phyloP scores from a whole-genome alignment of 2,113 vertebrate species.

The Corythoichthys haematopterus region DNA sequence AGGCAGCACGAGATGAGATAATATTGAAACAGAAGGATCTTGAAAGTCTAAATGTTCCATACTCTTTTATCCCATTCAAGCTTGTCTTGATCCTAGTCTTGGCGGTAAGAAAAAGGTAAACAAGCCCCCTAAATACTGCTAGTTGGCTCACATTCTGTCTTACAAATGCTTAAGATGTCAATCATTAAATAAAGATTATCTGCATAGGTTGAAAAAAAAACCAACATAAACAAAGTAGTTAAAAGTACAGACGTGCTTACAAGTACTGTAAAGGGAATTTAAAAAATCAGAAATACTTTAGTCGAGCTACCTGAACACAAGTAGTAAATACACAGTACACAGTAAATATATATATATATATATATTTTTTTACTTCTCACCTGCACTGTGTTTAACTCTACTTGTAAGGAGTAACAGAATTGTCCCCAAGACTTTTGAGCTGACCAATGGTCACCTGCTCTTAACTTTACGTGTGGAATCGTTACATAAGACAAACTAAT shows the following conservation, averaged over 20 bases:
- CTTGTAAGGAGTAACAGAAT: neutral
- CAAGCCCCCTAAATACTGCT: neutral
- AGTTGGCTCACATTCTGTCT: neutral
- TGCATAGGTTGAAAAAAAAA: neutral
- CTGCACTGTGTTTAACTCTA: too few relatives aligned
- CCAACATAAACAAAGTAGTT: neutral
- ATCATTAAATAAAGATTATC: neutral
- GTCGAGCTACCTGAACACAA: neutral
- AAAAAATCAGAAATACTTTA: neutral
- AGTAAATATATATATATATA: neutral
- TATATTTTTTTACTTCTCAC: neutral
- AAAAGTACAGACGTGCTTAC: neutral
- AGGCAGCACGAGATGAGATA: neutral
- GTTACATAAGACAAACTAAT: neutral
- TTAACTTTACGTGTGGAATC: too few relatives aligned
- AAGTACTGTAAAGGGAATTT: neutral
- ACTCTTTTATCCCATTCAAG: neutral
- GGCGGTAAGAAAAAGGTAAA: neutral
- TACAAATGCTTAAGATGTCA: neutral
- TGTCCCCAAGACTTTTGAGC: neutral
- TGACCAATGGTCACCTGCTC: neutral
- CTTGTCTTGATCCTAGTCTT: neutral
- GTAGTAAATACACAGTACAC: neutral
- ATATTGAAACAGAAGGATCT: neutral
- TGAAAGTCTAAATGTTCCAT: neutral